Base-by-base conservation (phyloP, 2,113 vertebrate species). In the Epinephelus fuscoguttatus region DNA sequence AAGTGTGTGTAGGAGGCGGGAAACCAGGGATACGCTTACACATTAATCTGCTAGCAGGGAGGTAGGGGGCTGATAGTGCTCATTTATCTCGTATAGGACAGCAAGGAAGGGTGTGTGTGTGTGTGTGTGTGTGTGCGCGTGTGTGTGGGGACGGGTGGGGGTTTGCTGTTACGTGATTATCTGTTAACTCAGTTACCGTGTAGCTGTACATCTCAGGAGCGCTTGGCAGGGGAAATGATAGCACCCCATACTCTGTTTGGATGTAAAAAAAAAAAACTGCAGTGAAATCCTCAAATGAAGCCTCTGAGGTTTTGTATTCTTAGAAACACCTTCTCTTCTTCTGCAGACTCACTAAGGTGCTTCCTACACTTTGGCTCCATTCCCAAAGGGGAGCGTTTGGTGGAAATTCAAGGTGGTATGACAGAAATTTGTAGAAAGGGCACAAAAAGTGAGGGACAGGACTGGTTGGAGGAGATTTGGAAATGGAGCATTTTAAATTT, bases 41-140 rank as follows among this genome's bases (percentile, higher is more conserved):
- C 87, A 88, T 75, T 76, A 86, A 90, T 92, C 82, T 90, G 87
- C 83, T 84, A 80, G 60, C 68, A 72, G 76, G 75, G 77, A 77
- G 77, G 90, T 84, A 19, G 81, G 88, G 87, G 80, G 84, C 75
- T 82, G 87, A 91, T 93, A 56, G 84, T 13, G 62, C 85, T 89
- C 89, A 88, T 91, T 86, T 90, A 86, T 92, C 84, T 90, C 55
- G 2, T 59, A 40, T 62, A 56, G 82, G 79, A 87, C 64, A 78
- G 80, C 19, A 3, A 62, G 78, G 56, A 33, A 69, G 79, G 19
- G 61, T 62, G 69, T 62, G 63, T 75, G 75, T 80, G 60, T 75
- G 64, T 75, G 56, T 81, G 81, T 62, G 57, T 60, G 30, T 67
- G 49, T 79, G 27, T 72, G 81, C 67, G 49, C 47, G 45, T 63